These are phyloP conservation scores for Climacteris rufus DNA, from an alignment of 2,113 vertebrate species.

Conservation along the genomic window DNA sequence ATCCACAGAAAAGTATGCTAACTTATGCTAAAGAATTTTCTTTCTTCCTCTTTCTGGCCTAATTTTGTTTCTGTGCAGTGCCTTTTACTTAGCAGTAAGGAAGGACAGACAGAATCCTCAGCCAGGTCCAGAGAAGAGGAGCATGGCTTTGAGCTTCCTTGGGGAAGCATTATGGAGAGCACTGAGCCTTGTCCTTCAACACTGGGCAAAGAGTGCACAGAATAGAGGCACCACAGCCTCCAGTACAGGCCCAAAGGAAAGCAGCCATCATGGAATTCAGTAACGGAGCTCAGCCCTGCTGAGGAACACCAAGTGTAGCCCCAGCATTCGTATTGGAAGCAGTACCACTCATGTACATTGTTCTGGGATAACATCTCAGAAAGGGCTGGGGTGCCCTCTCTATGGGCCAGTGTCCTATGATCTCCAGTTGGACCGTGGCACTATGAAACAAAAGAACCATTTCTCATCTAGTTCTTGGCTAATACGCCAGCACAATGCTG, in stretches of 20 bases:
- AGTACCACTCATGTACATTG: fast-evolving
- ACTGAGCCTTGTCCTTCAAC: neutral
- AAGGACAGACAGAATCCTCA: neutral
- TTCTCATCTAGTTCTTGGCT: neutral
- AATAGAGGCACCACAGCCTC: neutral
- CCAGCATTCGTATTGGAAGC: fast-evolving
- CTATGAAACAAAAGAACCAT: neutral
- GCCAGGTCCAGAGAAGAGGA: neutral
- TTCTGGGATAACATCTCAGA: neutral
- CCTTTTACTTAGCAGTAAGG: neutral
- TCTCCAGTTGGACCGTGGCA: neutral
- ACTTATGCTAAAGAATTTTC: neutral
- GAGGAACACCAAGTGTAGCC: neutral
- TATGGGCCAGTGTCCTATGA: neutral
- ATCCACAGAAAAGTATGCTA: neutral
- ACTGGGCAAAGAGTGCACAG: neutral
- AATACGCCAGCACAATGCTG: neutral
- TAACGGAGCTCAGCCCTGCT: neutral
- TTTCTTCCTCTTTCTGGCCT: neutral
- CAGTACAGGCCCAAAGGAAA: neutral
- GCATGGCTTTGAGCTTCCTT: neutral
- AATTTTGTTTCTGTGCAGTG: neutral
- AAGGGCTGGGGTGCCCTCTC: neutral
- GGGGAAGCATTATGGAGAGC: neutral
- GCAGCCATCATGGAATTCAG: neutral